phyloP scores from a whole-genome alignment of 2,888 invertebrate genomes.

The Calameuta idolon region DNA sequence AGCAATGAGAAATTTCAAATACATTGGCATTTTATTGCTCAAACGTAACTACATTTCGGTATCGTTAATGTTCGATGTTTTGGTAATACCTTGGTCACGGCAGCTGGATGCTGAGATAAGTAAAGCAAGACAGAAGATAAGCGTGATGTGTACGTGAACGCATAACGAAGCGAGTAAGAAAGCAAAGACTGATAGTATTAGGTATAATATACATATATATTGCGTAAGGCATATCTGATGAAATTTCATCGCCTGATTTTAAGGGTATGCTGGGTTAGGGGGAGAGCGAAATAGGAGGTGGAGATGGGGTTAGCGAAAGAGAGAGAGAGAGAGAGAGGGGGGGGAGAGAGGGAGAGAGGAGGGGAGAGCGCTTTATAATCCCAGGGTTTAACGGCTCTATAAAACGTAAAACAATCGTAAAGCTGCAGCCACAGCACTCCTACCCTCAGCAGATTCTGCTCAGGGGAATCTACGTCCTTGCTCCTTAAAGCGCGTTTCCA shows the following conservation, averaged over 20 bases:
- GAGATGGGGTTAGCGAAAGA: not conserved
- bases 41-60: not conserved
- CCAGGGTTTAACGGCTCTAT: conserved; percentile 30
- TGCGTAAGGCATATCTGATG: not conserved
- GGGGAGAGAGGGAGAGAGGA: not conserved
- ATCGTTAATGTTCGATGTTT: not conserved
- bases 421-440: conserved; percentile 6
- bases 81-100: not conserved
- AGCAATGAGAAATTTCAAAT: no score
- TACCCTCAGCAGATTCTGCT: not conserved
- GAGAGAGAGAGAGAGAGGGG: conserved; percentile 1
- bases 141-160: not conserved
- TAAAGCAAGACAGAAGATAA: not conserved
- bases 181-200: not conserved
- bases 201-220: not conserved
- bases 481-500: not conserved
- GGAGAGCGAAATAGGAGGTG: conserved; percentile 10
- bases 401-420: conserved; percentile 29
- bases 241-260: not conserved
- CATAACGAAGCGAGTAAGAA: not conserved
- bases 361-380: conserved; percentile 13
- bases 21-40: not conserved
- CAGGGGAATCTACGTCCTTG: not conserved
- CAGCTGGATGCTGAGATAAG: not conserved
- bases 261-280: not conserved